phyloP scores from a whole-genome alignment of 2,113 vertebrate species.

The Dromaius novaehollandiae region DNA sequence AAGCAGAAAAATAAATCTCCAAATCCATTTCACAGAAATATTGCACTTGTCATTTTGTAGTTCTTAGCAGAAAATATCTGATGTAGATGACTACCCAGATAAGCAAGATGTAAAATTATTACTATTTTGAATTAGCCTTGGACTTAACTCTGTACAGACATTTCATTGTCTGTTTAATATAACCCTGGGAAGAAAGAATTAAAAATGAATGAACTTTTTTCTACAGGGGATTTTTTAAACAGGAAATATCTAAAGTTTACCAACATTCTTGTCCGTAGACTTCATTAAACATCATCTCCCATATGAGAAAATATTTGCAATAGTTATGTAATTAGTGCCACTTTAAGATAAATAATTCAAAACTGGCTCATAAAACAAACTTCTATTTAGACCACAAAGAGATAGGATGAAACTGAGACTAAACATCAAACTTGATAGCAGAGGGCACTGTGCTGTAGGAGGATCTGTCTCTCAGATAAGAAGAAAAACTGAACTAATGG shows the following conservation, averaged over 20 bases:
- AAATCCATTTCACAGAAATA: background rate
- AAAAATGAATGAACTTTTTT: background rate
- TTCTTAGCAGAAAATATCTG: background rate
- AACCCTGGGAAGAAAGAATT: background rate
- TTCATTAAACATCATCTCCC: conserved; percentile 8
- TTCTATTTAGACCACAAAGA: conserved; percentile 9
- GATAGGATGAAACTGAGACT: conserved; percentile 52
- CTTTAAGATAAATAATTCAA: conserved; percentile 38
- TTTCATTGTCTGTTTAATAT: background rate
- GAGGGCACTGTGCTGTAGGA: background rate
- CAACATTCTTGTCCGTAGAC: conserved; percentile 13
- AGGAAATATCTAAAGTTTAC: conserved; percentile 23
- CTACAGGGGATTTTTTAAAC: background rate
- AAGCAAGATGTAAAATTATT: background rate
- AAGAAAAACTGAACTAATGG: conserved; percentile 31
- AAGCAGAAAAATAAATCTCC: background rate
- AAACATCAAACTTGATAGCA: conserved; percentile 50
- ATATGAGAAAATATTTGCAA: conserved; percentile 31
- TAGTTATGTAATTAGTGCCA: conserved; percentile 25
- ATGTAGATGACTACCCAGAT: conserved; percentile 11
- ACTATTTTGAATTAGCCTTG: background rate
- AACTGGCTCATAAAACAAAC: conserved; percentile 32
- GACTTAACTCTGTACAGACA: background rate
- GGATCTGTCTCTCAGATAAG: conserved; percentile 38
- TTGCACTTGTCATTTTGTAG: background rate